Evolutionary conservation across 2,797 vertebrate species (phyloP).

Genomic region (Gadopsis bispinosus): DNA sequence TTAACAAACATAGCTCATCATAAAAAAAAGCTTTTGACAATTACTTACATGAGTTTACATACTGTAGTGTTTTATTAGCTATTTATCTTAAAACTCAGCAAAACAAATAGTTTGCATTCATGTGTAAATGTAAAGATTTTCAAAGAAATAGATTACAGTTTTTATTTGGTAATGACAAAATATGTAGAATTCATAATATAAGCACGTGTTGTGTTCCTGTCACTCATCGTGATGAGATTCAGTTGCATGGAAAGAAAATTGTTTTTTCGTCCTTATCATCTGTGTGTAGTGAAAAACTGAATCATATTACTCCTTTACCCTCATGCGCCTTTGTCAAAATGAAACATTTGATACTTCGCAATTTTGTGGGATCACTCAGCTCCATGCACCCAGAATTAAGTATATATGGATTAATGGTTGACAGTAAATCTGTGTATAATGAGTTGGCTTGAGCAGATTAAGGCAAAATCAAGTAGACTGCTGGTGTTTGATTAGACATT

Average conservation of each 20-base stretch:
- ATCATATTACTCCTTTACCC: background rate
- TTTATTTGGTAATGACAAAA: background rate
- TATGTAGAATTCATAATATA: background rate
- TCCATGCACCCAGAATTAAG: slow-evolving; percentile 29
- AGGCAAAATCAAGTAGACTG: slow-evolving; percentile 37
- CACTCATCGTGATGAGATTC: background rate
- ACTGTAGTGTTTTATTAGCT: background rate
- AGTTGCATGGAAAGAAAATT: background rate
- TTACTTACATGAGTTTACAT: background rate
- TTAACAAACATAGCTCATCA: background rate
- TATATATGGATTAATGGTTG: slow-evolving; percentile 44
- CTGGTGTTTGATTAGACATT: slow-evolving; percentile 34
- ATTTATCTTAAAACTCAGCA: no score
- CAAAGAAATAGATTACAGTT: background rate
- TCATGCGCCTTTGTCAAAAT: slow-evolving; percentile 11
- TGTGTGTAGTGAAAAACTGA: background rate
- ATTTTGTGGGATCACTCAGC: slow-evolving; percentile 22
- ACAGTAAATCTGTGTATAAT: slow-evolving; percentile 45
- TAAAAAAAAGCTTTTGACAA: background rate
- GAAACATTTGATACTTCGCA: slow-evolving; percentile 12
- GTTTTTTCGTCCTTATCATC: background rate
- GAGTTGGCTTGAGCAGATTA: slow-evolving; percentile 43
- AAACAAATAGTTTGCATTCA: background rate
- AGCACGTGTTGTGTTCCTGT: background rate
- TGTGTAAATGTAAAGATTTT: background rate